Evolutionary conservation across 1,140 invertebrate species (phyloP).

Genomic region (Gonatopus flavifemur): DNA sequence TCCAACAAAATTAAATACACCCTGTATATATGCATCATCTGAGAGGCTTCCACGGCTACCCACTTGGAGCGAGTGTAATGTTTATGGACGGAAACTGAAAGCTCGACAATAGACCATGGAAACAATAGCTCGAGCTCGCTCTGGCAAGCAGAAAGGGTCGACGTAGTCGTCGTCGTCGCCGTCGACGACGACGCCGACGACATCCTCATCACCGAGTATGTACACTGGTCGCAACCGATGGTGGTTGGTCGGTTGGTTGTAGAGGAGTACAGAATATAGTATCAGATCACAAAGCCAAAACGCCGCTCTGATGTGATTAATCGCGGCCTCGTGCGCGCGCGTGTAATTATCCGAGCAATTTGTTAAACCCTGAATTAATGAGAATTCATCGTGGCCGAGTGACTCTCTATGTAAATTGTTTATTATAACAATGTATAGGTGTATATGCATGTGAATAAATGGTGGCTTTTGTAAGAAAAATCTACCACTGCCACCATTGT

Average conservation of each 20-base stretch:
- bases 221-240: too few species aligned
- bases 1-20: too few species aligned
- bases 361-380: constrained; percentile 52
- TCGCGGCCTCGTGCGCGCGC: constrained; percentile 41
- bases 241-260: constrained; percentile 40
- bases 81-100: constrained; percentile 42
- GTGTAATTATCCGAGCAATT: constrained; percentile 55
- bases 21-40: too few species aligned
- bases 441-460: too few species aligned
- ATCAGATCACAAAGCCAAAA: constrained; percentile 44
- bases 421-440: too few species aligned
- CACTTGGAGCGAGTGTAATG: constrained; percentile 29
- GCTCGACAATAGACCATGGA: constrained; percentile 40
- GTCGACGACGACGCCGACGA: too few species aligned
- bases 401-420: constrained; percentile 42
- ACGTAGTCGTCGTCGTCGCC: too few species aligned
- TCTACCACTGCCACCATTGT: too few species aligned
- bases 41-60: too few species aligned
- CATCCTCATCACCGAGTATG: too few species aligned
- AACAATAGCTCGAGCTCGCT: constrained; percentile 46
- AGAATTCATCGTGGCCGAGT: constrained; percentile 49
- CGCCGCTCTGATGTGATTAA: constrained; percentile 49
- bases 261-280: constrained; percentile 21
- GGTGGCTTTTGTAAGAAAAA: too few species aligned
- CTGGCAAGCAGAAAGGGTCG: too few species aligned